phyloP scores from a whole-genome alignment of 2,888 invertebrate species.

The Tetranychus truncatus region DNA sequence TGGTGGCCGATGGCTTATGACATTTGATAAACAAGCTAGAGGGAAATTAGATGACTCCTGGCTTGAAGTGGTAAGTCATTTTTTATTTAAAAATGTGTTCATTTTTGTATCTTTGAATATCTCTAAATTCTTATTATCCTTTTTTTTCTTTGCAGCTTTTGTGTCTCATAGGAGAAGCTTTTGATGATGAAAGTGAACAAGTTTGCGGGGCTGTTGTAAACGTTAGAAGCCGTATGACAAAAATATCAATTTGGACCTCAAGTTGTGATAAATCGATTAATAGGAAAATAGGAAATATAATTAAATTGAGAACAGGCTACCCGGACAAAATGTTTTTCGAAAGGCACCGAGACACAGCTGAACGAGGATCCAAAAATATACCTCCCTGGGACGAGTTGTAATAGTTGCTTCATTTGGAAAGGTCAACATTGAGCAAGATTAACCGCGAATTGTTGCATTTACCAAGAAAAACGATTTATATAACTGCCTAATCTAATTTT shows the following conservation, averaged over 20 bases:
- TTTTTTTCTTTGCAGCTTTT: slow-evolving; percentile 44
- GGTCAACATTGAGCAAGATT: too few species aligned
- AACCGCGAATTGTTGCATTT: too few species aligned
- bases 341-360: not conserved
- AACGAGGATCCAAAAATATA: not conserved
- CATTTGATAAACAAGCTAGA: not conserved
- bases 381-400: not conserved
- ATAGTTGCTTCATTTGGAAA: not conserved
- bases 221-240: slow-evolving; percentile 54
- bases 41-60: not conserved
- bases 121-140: too few species aligned
- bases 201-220: slow-evolving; percentile 94
- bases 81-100: too few species aligned
- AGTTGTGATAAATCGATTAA: not conserved
- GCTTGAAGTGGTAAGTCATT: slow-evolving; percentile 9
- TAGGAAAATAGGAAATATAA: not conserved
- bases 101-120: too few species aligned
- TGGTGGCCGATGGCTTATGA: slow-evolving; percentile 10
- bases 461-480: too few species aligned
- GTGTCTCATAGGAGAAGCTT: slow-evolving; percentile 86
- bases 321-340: not conserved
- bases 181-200: slow-evolving; percentile 72
- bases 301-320: not conserved
- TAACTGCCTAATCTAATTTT: too few species aligned
- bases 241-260: not conserved